Evolutionary conservation across 2,797 vertebrate species (phyloP).

Genomic region (Borostomias antarcticus): DNA sequence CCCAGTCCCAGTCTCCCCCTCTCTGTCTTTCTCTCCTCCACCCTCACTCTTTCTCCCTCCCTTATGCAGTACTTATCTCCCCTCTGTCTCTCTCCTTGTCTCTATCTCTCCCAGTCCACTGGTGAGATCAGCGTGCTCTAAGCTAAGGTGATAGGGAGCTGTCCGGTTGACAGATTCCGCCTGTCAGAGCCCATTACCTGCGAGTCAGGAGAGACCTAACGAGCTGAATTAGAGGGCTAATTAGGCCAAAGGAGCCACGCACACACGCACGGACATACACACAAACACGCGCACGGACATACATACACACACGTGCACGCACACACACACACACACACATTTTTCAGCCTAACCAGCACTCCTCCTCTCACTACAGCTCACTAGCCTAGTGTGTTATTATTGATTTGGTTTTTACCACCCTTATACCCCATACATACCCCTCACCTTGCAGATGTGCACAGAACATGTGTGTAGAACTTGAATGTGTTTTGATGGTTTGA

Average conservation of each 20-base stretch:
- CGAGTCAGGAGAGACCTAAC: slow-evolving; percentile 60
- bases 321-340: not conserved
- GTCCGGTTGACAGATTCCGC: slow-evolving; percentile 65
- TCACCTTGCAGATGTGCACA: not conserved
- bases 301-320: slow-evolving; percentile 3
- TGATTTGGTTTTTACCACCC: slow-evolving; percentile 33
- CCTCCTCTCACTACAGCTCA: slow-evolving; percentile 2
- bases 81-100: slow-evolving; percentile 10
- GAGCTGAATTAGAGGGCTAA: slow-evolving; percentile 81
- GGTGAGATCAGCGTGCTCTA: not conserved
- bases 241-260: slow-evolving; percentile 71
- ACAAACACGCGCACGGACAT: not conserved
- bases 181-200: slow-evolving; percentile 70
- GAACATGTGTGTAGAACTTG: no score
- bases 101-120: slow-evolving; percentile 22
- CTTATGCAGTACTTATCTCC: slow-evolving; percentile 23
- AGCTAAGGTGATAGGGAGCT: slow-evolving; percentile 33
- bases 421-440: not conserved
- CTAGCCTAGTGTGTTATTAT: slow-evolving; percentile 41
- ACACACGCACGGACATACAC: slow-evolving; percentile 1
- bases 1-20: slow-evolving; percentile 14
- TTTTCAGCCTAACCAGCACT: not conserved
- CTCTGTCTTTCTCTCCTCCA: slow-evolving; percentile 18
- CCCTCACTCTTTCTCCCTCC: slow-evolving; percentile 24
- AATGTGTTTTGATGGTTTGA: no score